phyloP scores from a whole-genome alignment of 2,797 vertebrate genomes.

The Cheirogaleus major region DNA sequence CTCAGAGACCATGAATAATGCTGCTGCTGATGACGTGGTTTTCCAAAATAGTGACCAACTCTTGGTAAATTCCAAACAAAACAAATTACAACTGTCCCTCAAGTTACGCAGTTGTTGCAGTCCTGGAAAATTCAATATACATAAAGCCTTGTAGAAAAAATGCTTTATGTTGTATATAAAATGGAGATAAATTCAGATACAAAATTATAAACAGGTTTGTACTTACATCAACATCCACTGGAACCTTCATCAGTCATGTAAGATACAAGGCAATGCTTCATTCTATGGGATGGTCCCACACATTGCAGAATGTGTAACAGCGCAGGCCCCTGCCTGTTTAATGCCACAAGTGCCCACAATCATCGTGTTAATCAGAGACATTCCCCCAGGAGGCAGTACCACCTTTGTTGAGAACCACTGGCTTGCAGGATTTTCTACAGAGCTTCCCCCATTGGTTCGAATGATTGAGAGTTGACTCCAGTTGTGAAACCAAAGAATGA shows the following conservation, averaged over 20 bases:
- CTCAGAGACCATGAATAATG: neutral
- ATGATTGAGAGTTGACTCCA: neutral
- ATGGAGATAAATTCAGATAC: neutral
- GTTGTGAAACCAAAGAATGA: neutral
- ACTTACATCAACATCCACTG: neutral
- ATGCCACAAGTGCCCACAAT: neutral
- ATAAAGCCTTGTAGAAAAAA: neutral
- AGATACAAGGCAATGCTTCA: neutral
- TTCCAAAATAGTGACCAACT: neutral
- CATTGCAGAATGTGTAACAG: neutral
- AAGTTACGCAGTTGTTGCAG: neutral
- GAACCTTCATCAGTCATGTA: neutral
- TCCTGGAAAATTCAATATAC: neutral
- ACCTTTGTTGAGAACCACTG: neutral
- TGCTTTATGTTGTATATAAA: neutral
- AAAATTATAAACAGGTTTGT: neutral
- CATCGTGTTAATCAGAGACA: neutral
- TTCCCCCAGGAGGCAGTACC: neutral
- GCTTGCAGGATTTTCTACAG: neutral
- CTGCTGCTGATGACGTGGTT: neutral
- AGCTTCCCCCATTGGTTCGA: neutral
- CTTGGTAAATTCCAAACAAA: conserved; percentile 17
- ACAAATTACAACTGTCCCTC: neutral
- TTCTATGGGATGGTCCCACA: neutral
- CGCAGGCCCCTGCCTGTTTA: neutral